phyloP scores from a whole-genome alignment of 1,140 invertebrate genomes.

The Meloidogyne floridensis region DNA sequence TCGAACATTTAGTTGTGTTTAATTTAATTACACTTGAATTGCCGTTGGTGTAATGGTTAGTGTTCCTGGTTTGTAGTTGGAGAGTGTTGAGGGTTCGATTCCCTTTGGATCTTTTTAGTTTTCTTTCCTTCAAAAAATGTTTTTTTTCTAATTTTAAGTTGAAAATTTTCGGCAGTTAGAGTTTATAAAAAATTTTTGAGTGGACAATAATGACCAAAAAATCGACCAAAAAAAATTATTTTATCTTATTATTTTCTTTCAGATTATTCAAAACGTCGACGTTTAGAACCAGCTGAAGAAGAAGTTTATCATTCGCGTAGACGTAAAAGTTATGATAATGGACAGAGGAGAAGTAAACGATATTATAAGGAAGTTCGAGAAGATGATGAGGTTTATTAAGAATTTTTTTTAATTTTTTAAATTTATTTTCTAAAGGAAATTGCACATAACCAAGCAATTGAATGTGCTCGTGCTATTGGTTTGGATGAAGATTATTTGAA shows the following conservation, averaged over 20 bases:
- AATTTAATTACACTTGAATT: too few relatives aligned
- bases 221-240: too few relatives aligned
- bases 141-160: too few relatives aligned
- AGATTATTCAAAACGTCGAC: background rate
- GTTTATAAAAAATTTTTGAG: too few relatives aligned
- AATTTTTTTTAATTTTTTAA: constrained; percentile 1
- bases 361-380: too few relatives aligned
- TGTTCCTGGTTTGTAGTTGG: background rate
- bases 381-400: background rate
- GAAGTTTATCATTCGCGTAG: background rate
- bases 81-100: background rate
- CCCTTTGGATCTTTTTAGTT: background rate
- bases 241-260: background rate
- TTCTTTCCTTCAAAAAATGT: background rate
- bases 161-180: too few relatives aligned
- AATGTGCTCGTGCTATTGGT: constrained; percentile 54
- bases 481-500: constrained; percentile 50
- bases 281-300: background rate
- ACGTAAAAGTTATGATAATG: background rate
- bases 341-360: background rate
- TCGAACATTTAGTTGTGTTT: too few relatives aligned
- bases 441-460: constrained; percentile 42
- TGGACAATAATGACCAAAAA: too few relatives aligned
- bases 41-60: background rate
- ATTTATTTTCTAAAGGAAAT: background rate